Base-by-base conservation (phyloP, 2,113 vertebrate genomes). In the Colius striatus region DNA sequence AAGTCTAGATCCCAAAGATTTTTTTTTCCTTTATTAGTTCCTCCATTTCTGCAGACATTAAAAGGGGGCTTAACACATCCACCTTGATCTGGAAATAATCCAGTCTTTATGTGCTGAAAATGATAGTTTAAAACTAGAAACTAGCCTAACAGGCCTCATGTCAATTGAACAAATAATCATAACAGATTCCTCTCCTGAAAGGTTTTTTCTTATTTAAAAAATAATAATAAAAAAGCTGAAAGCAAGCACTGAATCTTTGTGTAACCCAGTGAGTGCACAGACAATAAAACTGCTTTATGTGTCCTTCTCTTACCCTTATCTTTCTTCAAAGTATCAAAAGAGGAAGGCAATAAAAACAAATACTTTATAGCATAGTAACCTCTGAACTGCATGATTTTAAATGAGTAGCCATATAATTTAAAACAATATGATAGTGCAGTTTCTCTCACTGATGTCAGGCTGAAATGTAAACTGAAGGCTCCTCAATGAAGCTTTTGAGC, bases 161-260 rank as follows among this genome's bases (percentile, higher is more conserved):
- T 82, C 92, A 92, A 50, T 54, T 84, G 80, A 92, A 81, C 80
- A 94, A 93, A 95, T 91, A 92, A 93, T 84, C 30, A 13, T 75
- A 76, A 78, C 43, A 13, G 32, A 68, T 95, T 70, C 47, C 3
- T 2, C 74, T 88, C 63, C 90, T 83, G 29, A 34, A 58, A 92
- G 77, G 32, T 23, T 84, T 41, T 92, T 82, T 57, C 70, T 89
- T 87, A 72, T 92, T 92, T 78, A 51, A 87, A 94, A 71, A 88
- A 73, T 27, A 65, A 85, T 47, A 87, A 77, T 51, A 82, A 82
- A 58, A 63, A 55, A 86, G 17, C 73, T 87, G 62, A 91, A 95
- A 87, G 25, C 30, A 82, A 66, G 45, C 36, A 23, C 30, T 70
- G 73, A 72, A 84, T 87, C 73, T 94, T 78, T 61, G 34, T 89